Evolutionary conservation across 37 sponge, comb jelly and placozoan genomes (phyloP), one percentile per base, ranked within the genome.

Genomic region (Chondrilla cf. caribensis): DNA sequence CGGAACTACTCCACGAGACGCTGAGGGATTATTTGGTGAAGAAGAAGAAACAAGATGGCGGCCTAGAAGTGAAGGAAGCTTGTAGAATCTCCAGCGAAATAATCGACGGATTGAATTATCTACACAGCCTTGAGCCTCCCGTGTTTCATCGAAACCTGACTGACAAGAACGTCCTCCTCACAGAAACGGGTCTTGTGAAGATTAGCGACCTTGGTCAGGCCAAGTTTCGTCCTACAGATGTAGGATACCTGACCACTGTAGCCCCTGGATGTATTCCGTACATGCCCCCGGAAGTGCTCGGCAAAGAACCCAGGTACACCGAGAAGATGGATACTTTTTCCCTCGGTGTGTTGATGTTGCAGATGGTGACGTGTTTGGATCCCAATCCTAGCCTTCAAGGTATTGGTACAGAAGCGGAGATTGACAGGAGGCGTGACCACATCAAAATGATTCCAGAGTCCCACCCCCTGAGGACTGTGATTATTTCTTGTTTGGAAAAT

Each of bases 281-380:
- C 37, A 68, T 68, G 70, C 70, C 70, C 21, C 70, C 70, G 19
- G 70, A 68, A 11, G 70, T 29, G 32, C 70, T 68, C 36, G 70
- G 70, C 2, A 68, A 35, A 3, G 70, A 35, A 3, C 60, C 60
- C 60, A 68, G 32, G 37, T 68, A 36, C 70, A 68, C 70, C 28
- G 33, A 29, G 37, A 68, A 68, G 70, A 19, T 29, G 2, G 70
- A 68, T 37, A 35, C 33, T 1, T 68, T 68, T 37, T 68, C 70
- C 70, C 33, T 68, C 33, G 70, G 70, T 68, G 70, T 68, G 2
- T 17, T 68, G 7, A 35, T 35, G 33, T 29, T 68, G 70, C 36
- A 68, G 37, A 68, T 68, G 37, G 70, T 6, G 3, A 68, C 70
- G 28, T 19, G 37, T 2, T 32, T 35, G 37, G 37, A 29, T 2